Conservation (phyloP, 2,888 invertebrate genomes). For the Calliopum simillimum region DNA sequence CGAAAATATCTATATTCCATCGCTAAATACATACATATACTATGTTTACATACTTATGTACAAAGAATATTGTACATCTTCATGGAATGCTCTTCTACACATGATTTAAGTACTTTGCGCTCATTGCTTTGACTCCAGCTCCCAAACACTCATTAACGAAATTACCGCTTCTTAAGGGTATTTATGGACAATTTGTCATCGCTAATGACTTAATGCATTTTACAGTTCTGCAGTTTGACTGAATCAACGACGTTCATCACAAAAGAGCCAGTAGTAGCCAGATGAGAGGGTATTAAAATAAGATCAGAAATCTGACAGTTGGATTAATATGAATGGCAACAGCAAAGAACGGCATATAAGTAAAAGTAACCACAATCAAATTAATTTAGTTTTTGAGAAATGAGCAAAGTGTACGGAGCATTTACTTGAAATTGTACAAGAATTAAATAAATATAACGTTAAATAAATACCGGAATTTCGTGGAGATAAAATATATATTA, state of each 20-base stretch:
- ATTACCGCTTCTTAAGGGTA: constrained; percentile 41
- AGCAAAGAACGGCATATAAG: constrained; percentile 34
- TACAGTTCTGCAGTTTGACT: constrained; percentile 53
- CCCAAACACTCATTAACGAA: not conserved
- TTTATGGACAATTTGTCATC: constrained; percentile 66
- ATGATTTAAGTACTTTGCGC: constrained; percentile 12
- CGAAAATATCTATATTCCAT: too few species aligned
- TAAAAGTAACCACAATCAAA: constrained; percentile 21
- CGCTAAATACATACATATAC: too few species aligned
- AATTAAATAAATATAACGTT: too few species aligned
- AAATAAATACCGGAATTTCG: too few species aligned
- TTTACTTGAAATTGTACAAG: constrained; percentile 39
- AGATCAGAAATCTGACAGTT: not conserved
- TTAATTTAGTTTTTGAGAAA: constrained; percentile 35
- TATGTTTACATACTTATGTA: too few species aligned
- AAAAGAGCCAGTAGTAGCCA: too few species aligned
- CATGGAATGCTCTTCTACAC: not conserved
- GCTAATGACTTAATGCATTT: constrained; percentile 67
- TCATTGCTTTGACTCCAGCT: not conserved
- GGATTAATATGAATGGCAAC: not conserved
- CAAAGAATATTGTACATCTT: too few species aligned
- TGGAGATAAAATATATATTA: too few species aligned
- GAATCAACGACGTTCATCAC: not conserved
- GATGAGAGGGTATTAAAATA: not conserved
- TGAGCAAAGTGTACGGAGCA: constrained; percentile 39